Conservation (phyloP, 1,140 invertebrate species). For the Heliconius hermathena region DNA sequence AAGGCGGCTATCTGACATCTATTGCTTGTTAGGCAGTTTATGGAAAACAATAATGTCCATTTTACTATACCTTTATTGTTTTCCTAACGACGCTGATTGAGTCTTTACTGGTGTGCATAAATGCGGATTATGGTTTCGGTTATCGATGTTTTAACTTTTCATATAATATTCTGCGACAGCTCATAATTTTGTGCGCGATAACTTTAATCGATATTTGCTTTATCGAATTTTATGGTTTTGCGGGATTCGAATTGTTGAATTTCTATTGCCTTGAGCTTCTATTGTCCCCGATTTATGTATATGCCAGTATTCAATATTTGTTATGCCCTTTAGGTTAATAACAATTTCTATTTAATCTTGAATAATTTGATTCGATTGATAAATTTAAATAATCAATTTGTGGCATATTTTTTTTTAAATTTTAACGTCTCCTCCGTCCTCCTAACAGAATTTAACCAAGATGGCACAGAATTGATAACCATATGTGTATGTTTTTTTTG, state of each 20-base stretch:
- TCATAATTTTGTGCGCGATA: slow-evolving; percentile 35
- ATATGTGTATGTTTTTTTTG: too few relatives aligned
- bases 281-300: not conserved
- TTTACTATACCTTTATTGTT: slow-evolving; percentile 44
- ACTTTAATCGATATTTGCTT: slow-evolving; percentile 25
- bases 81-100: slow-evolving; percentile 43
- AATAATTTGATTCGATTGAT: not conserved
- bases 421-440: too few relatives aligned
- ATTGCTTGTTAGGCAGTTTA: slow-evolving; percentile 44
- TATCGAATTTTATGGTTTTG: slow-evolving; percentile 14
- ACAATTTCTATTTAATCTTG: not conserved
- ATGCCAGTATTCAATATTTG: not conserved
- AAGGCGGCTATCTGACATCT: slow-evolving; percentile 34
- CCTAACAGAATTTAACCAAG: too few relatives aligned
- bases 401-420: too few relatives aligned
- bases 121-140: slow-evolving; percentile 28
- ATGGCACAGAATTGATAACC: too few relatives aligned
- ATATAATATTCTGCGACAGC: slow-evolving; percentile 37
- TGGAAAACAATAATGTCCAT: slow-evolving; percentile 45
- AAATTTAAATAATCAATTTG: not conserved
- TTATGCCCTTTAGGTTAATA: not conserved
- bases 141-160: slow-evolving; percentile 30
- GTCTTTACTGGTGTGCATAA: slow-evolving; percentile 41
- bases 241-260: slow-evolving; percentile 4
- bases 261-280: not conserved